Conservation (phyloP, 2,113 vertebrate species). For the Accipiter cooperii region DNA sequence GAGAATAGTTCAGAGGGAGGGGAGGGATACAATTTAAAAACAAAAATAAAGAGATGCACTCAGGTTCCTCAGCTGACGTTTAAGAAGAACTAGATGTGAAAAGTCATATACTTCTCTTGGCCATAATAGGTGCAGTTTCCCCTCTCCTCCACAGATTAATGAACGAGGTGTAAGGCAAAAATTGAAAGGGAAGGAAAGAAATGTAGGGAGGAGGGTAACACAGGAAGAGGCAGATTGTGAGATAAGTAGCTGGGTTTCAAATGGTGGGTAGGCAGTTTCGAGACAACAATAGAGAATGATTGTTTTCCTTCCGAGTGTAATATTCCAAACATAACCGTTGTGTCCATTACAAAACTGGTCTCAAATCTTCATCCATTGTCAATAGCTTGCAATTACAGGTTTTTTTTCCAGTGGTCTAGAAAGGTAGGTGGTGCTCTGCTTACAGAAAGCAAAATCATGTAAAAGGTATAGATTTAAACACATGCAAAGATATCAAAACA, state of each 20-base stretch:
- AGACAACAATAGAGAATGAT: neutral
- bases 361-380: neutral
- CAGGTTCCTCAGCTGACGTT: neutral
- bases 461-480: neutral
- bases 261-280: neutral
- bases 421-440: neutral
- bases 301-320: neutral
- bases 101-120: neutral
- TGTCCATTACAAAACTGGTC: neutral
- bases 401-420: neutral
- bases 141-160: neutral
- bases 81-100: neutral
- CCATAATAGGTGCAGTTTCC: neutral
- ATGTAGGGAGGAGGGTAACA: neutral
- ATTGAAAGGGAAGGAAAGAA: neutral
- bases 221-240: neutral
- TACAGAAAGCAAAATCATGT: neutral
- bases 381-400: neutral
- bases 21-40: neutral
- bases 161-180: neutral
- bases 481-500: fast-evolving
- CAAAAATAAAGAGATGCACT: neutral
- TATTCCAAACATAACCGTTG: neutral
- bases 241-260: neutral
- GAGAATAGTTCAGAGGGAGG: neutral